These are phyloP conservation scores for Scaptomyza parva DNA, from an alignment of 2,888 invertebrate species.

Conservation along the genomic window DNA sequence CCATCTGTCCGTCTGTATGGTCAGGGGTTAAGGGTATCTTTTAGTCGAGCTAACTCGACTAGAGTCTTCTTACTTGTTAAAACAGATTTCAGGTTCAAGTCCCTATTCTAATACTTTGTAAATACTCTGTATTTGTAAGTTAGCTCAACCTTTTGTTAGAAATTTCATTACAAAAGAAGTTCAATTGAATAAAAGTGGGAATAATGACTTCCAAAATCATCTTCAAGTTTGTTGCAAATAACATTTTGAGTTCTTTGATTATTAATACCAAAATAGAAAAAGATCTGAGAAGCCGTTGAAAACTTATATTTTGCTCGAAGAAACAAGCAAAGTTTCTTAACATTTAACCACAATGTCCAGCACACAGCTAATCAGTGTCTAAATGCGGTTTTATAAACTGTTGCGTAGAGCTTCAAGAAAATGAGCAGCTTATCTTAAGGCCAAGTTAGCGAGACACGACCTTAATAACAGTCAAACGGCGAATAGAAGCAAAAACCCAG, in stretches of 20 bases:
- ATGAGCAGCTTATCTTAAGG: conserved; percentile 32
- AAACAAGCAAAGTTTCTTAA: neutral
- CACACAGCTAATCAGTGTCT: conserved; percentile 16
- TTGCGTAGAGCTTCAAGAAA: conserved; percentile 15
- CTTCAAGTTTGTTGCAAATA: neutral
- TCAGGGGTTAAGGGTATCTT: too few relatives aligned
- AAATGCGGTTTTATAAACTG: conserved; percentile 24
- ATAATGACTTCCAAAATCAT: neutral
- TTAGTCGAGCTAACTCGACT: too few relatives aligned
- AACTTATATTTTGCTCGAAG: neutral
- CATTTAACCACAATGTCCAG: neutral
- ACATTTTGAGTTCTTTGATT: neutral
- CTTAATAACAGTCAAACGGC: conserved; percentile 18
- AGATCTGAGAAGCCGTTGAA: neutral
- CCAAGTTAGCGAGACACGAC: conserved; percentile 13
- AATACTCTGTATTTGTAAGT: neutral
- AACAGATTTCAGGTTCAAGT: neutral
- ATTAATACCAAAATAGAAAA: neutral
- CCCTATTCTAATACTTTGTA: too few relatives aligned
- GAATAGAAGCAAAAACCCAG: conserved; percentile 42
- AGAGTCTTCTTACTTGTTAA: too few relatives aligned
- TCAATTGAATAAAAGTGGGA: neutral
- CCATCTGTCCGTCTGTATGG: too few relatives aligned
- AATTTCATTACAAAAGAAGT: neutral
- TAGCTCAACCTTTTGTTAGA: neutral